A percentile compares a stretch with the other conserved stretches of the same genome.
Conservation (phyloP, 2,888 invertebrate species). For the Shargacucullia verbasci region DNA sequence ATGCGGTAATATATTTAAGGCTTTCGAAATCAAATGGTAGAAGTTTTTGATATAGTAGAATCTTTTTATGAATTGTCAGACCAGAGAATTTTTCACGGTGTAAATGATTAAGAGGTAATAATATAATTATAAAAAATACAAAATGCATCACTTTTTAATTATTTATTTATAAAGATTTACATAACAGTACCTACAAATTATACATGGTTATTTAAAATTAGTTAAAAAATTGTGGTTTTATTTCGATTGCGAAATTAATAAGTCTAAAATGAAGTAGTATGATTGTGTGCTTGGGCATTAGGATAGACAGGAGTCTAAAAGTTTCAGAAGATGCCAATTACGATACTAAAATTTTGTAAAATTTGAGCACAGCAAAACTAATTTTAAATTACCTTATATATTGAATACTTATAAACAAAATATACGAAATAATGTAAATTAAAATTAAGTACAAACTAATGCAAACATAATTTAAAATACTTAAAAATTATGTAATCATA, state of each 20-base stretch:
- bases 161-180: constrained; percentile 45
- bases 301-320: constrained; percentile 5
- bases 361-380: constrained; percentile 21
- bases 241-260: not conserved
- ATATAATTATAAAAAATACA: not conserved
- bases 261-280: not conserved
- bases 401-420: constrained; percentile 70
- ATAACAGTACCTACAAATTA: constrained; percentile 45
- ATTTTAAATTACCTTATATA: constrained; percentile 55
- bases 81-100: too few species aligned
- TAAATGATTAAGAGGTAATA: too few species aligned
- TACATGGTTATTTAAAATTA: constrained; percentile 50
- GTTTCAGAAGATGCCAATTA: not conserved
- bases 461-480: constrained; percentile 55
- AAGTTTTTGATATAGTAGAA: too few species aligned
- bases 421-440: constrained; percentile 51
- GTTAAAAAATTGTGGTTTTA: constrained; percentile 19
- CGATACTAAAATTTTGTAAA: constrained; percentile 9
- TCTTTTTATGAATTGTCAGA: too few species aligned
- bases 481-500: constrained; percentile 49
- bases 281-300: constrained; percentile 1
- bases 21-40: too few species aligned
- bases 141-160: not conserved
- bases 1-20: too few species aligned
- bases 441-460: constrained; percentile 57